phyloP scores from a whole-genome alignment of 2,797 vertebrate species.

The Ptychobarbus kaznakovi region DNA sequence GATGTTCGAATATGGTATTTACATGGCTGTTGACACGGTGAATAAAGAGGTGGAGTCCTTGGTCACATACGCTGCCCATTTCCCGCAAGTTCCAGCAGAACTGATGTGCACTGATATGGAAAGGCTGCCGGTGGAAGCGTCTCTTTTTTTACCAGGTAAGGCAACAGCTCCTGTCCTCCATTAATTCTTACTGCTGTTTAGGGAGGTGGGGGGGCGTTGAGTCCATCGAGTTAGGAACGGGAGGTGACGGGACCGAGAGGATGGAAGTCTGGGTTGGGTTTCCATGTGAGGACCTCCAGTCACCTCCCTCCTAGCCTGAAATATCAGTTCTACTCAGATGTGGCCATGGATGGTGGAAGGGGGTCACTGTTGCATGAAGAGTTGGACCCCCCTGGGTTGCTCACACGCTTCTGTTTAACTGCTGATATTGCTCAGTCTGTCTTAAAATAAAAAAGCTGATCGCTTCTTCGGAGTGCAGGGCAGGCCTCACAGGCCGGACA shows the following conservation, averaged over 20 bases:
- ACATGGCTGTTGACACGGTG: conserved; percentile 72
- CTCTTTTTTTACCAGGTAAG: conserved; percentile 84
- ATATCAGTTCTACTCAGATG: conserved; percentile 67
- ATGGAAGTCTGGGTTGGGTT: conserved; percentile 64
- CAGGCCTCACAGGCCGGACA: conserved; percentile 93
- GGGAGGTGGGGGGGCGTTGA: conserved; percentile 44
- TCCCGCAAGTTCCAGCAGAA: conserved; percentile 69
- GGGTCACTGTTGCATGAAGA: conserved; percentile 74
- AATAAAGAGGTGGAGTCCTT: conserved; percentile 61
- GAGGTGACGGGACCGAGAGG: conserved; percentile 59
- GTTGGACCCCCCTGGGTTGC: conserved; percentile 76
- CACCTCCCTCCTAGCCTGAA: conserved; percentile 64
- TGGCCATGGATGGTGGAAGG: conserved; percentile 45
- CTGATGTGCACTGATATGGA: conserved; percentile 71
- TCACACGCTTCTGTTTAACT: conserved; percentile 77
- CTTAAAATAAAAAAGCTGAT: conserved; percentile 59
- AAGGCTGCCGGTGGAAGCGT: conserved; percentile 67
- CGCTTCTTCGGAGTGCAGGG: conserved; percentile 77
- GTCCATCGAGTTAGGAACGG: conserved; percentile 53
- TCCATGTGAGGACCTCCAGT: conserved; percentile 69
- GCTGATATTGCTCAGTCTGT: conserved; percentile 82
- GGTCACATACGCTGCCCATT: conserved; percentile 65
- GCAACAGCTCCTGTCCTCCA: conserved; percentile 83
- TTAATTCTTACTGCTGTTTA: conserved; percentile 70
- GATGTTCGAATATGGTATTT: conserved; percentile 79